Percentiles rank a stretch among this genome's conserved stretches.
These are phyloP conservation scores for Baccha elongata DNA, from an alignment of 2,888 invertebrate genomes.

Conservation along the genomic window DNA sequence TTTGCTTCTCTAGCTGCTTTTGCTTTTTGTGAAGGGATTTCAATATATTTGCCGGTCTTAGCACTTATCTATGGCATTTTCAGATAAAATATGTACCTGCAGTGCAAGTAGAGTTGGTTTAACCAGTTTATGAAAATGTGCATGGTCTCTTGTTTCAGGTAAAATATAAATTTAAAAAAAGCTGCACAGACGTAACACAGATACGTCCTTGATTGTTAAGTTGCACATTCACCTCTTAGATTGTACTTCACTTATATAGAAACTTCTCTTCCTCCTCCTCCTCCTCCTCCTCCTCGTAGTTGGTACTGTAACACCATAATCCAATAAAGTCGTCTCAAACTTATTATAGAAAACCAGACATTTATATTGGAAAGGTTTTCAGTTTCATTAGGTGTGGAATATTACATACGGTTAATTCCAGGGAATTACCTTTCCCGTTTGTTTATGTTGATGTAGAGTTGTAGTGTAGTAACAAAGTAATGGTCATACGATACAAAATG, in stretches of 20 bases:
- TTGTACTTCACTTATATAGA: not conserved
- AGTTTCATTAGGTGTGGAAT: constrained; percentile 32
- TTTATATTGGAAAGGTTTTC: constrained; percentile 17
- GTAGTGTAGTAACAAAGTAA: not conserved
- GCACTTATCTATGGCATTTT: constrained; percentile 37
- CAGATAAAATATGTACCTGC: constrained; percentile 11
- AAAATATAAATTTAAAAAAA: not conserved
- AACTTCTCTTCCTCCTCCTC: constrained; percentile 6
- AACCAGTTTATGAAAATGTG: constrained; percentile 27
- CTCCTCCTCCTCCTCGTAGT: too few relatives aligned
- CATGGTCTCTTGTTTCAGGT: constrained; percentile 29
- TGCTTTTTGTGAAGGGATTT: constrained; percentile 26
- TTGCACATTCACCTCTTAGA: constrained; percentile 21
- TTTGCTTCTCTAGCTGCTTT: not conserved
- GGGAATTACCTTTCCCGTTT: constrained; percentile 17
- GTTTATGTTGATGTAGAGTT: not conserved
- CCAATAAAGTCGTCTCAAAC: constrained; percentile 27
- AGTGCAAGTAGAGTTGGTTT: constrained; percentile 7
- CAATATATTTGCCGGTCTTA: constrained; percentile 8
- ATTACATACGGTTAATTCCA: constrained; percentile 18
- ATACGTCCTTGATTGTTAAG: constrained; percentile 39
- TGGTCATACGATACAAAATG: not conserved
- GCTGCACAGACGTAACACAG: constrained; percentile 8
- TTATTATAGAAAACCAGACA: not conserved
- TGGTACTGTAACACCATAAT: constrained; percentile 31